These are phyloP conservation scores for Hydrolagus affinis DNA, from an alignment of 2,113 vertebrate genomes.

Conservation along the genomic window DNA sequence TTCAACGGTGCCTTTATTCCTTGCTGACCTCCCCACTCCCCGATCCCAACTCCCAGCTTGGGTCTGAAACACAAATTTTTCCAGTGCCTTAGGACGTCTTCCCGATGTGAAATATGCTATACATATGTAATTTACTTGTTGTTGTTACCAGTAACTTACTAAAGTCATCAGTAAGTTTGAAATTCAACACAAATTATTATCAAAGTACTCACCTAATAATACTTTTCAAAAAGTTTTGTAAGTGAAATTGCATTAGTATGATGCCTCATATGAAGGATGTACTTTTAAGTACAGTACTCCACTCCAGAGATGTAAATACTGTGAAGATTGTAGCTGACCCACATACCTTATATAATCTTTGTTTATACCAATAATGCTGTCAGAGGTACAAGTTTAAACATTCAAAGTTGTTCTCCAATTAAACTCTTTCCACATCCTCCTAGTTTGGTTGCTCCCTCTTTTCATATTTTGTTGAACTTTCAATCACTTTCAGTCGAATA, in stretches of 20 bases:
- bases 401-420: neutral
- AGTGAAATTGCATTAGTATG: neutral
- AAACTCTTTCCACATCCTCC: neutral
- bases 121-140: too few relatives aligned
- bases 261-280: neutral
- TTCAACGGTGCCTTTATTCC: too few relatives aligned
- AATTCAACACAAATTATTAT: neutral
- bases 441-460: neutral
- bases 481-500: neutral
- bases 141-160: neutral
- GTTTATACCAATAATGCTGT: slow-evolving; percentile 11
- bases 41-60: too few relatives aligned
- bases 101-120: too few relatives aligned
- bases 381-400: neutral
- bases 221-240: neutral
- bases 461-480: neutral
- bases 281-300: neutral
- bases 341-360: neutral
- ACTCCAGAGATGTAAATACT: neutral
- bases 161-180: neutral
- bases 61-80: too few relatives aligned
- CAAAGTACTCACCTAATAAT: neutral
- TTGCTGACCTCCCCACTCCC: too few relatives aligned
- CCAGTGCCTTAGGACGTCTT: too few relatives aligned
- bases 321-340: neutral